Conservation (phyloP, 2,113 vertebrate species). For the Corydoras maculifer region DNA sequence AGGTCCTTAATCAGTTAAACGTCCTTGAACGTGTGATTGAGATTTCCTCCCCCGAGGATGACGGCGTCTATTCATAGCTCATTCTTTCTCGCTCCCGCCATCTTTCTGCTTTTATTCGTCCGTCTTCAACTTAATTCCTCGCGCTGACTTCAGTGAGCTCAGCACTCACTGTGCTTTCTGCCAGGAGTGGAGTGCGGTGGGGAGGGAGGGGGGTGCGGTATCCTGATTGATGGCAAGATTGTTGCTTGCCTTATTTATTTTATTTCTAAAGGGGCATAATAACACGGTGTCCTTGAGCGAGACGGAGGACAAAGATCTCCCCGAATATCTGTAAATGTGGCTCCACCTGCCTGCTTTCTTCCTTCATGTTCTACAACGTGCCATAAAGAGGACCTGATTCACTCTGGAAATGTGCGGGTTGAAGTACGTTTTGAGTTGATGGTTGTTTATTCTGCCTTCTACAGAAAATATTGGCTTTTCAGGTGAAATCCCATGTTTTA, state of each 20-base stretch:
- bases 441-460: too few species aligned
- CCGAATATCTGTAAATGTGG: neutral
- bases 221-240: neutral
- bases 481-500: too few species aligned
- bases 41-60: constrained; percentile 18
- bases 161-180: neutral
- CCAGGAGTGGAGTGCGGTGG: too few species aligned
- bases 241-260: neutral
- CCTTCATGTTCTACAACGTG: too few species aligned
- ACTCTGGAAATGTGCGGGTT: too few species aligned
- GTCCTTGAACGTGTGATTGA: constrained; percentile 41
- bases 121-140: constrained; percentile 6
- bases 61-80: constrained; percentile 34
- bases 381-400: too few species aligned
- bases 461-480: too few species aligned
- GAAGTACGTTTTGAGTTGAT: too few species aligned
- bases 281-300: constrained; percentile 11
- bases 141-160: neutral
- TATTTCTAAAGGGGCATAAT: neutral
- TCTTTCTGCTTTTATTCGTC: neutral
- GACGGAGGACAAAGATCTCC: neutral
- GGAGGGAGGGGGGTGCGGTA: too few species aligned
- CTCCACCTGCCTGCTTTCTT: too few species aligned
- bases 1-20: constrained; percentile 26
- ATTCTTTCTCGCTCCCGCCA: neutral